Evolutionary conservation across 2,888 invertebrate genomes (phyloP).

Genomic region (Tipula helvola): DNA sequence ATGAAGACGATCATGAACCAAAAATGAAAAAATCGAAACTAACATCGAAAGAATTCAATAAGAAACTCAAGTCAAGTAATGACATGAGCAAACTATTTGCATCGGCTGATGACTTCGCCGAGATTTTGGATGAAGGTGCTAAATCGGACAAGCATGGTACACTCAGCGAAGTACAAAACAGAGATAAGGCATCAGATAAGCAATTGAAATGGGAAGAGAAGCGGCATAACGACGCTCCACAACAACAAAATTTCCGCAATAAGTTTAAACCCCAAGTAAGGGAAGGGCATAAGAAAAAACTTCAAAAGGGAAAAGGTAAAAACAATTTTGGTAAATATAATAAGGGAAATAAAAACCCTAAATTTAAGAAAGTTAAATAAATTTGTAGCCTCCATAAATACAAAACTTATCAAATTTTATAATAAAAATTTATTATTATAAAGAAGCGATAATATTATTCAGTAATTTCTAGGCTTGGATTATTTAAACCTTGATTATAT

Average conservation of each 20-base stretch:
- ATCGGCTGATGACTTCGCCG: conserved; percentile 80
- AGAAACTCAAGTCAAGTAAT: conserved; percentile 28
- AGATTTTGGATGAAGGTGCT: conserved; percentile 73
- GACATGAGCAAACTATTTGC: conserved; percentile 57
- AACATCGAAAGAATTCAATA: conserved; percentile 22
- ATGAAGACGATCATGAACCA: conserved; percentile 26
- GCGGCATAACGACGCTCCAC: conserved; percentile 26
- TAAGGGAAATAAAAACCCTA: not conserved
- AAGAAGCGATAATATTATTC: not conserved
- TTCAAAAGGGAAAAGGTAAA: not conserved
- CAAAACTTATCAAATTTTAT: not conserved
- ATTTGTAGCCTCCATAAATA: not conserved
- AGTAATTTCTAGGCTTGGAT: not conserved
- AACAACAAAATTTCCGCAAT: not conserved
- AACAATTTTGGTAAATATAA: not conserved
- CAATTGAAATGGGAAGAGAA: conserved; percentile 75
- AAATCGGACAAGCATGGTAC: conserved; percentile 51
- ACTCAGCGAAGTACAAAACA: conserved; percentile 55
- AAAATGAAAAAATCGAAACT: conserved; percentile 16
- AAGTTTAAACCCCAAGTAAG: not conserved
- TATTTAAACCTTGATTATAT: not conserved
- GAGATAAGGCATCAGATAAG: conserved; percentile 64
- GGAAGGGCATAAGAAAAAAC: not conserved
- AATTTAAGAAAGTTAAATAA: not conserved
- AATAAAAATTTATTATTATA: too few species aligned